Evolutionary conservation across 1,140 invertebrate genomes (phyloP).

Genomic region (Lanistes nyassanus): DNA sequence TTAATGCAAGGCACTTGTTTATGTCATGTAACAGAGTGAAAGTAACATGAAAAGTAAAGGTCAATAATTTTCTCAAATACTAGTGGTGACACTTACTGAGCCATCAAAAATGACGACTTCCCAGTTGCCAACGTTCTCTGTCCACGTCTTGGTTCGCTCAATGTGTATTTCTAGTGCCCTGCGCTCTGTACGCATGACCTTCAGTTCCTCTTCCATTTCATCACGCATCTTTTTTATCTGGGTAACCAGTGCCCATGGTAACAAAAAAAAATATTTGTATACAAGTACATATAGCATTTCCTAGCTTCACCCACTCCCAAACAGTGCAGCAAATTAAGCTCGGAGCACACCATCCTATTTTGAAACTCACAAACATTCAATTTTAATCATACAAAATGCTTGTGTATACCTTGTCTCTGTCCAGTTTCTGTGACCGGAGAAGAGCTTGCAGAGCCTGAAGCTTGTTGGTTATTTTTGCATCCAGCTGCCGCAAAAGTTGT

Average conservation of each 20-base stretch:
- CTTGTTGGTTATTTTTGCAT: conserved; percentile 64
- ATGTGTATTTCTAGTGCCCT: conserved; percentile 84
- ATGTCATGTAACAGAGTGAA: too few species aligned
- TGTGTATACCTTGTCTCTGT: conserved; percentile 18
- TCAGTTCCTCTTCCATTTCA: conserved; percentile 81
- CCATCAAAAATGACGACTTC: conserved; percentile 83
- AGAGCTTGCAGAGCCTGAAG: conserved; percentile 80
- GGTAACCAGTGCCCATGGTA: not conserved
- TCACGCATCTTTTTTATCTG: conserved; percentile 57
- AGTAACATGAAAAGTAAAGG: too few species aligned
- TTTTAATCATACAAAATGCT: too few species aligned
- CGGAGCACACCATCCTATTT: too few species aligned
- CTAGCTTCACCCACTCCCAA: too few species aligned
- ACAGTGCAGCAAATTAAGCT: too few species aligned
- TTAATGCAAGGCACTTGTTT: too few species aligned
- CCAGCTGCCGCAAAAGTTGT: conserved; percentile 82
- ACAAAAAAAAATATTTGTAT: not conserved
- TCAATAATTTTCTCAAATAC: too few species aligned
- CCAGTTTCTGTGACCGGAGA: conserved; percentile 72
- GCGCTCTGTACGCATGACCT: conserved; percentile 81
- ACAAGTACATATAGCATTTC: too few species aligned
- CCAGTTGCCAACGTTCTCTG: conserved; percentile 87
- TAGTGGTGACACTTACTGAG: conserved; percentile 70
- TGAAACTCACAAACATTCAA: too few species aligned
- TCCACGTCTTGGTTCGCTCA: conserved; percentile 87